These are phyloP conservation scores for Crossaster papposus DNA, from an alignment of 53 echinoderm and acorn worm genomes.

Conservation along the genomic window DNA sequence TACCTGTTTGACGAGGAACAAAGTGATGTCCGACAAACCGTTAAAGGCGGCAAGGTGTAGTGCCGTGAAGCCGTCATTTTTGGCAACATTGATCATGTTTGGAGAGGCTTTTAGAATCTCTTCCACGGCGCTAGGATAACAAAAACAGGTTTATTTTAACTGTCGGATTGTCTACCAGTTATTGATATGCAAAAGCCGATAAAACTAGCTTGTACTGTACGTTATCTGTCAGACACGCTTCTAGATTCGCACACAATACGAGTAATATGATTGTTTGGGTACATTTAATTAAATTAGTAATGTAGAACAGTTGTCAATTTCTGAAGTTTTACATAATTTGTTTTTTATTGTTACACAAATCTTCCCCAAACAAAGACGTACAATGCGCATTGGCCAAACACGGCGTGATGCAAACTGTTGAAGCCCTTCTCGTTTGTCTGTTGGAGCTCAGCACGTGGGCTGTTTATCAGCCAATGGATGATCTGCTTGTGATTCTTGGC, in stretches of 20 bases:
- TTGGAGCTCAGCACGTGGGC: constrained; percentile 38
- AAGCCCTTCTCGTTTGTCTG: constrained; percentile 64
- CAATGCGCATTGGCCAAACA: constrained; percentile 39
- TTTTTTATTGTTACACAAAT: no score
- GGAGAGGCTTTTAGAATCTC: neutral
- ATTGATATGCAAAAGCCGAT: no score
- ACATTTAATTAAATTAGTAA: no score
- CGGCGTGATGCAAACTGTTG: constrained; percentile 67
- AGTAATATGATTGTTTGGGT: no score
- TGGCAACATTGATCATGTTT: constrained; percentile 40
- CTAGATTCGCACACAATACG: no score
- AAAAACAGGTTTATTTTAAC: neutral
- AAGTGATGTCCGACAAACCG: constrained; percentile 26
- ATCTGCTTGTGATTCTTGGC: constrained; percentile 26
- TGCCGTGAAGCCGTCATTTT: constrained; percentile 63
- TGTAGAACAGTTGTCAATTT: no score
- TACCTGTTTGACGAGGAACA: constrained; percentile 50
- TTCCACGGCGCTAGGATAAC: constrained; percentile 6
- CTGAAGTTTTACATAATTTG: no score
- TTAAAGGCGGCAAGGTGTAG: constrained; percentile 61
- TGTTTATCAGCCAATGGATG: constrained; percentile 9
- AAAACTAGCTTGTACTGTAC: no score
- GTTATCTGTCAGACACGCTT: no score
- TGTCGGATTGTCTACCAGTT: neutral
- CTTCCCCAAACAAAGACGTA: neutral